Evolutionary conservation across 2,888 invertebrate genomes (phyloP).

Genomic region (Leptothorax acervorum): DNA sequence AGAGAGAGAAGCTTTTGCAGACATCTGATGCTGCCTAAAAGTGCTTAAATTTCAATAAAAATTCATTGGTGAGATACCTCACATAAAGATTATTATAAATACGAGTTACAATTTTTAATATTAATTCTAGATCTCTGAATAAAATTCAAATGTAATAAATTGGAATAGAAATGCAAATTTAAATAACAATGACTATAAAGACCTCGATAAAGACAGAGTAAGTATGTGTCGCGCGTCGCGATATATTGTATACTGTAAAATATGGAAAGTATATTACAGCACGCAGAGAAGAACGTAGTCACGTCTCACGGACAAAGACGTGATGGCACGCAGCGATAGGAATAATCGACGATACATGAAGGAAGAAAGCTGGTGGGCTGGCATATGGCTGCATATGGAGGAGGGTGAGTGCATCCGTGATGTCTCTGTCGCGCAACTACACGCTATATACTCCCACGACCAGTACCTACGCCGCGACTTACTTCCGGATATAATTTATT

Average conservation of each 20-base stretch:
- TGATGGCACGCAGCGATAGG: conserved; percentile 44
- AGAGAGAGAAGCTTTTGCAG: no score
- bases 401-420: conserved; percentile 15
- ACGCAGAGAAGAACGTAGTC: not conserved
- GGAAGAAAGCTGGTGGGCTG: conserved; percentile 41
- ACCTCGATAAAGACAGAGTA: no score
- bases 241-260: conserved; percentile 8
- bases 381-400: not conserved
- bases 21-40: not conserved
- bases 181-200: not conserved
- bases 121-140: not conserved
- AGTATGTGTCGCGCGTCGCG: not conserved
- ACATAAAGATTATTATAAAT: not conserved
- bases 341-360: conserved; percentile 47
- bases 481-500: conserved; percentile 42
- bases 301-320: conserved; percentile 34
- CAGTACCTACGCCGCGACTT: not conserved
- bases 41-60: not conserved
- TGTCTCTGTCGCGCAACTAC: conserved; percentile 35
- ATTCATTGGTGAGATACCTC: not conserved
- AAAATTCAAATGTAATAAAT: not conserved
- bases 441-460: conserved; percentile 28
- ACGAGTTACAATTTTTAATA: not conserved
- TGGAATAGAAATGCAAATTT: not conserved
- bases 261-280: conserved; percentile 13